A percentile compares a stretch with the other conserved stretches of the same genome.
phyloP scores from a whole-genome alignment of 2,888 invertebrate genomes.

The Camptogramma bilineatum region DNA sequence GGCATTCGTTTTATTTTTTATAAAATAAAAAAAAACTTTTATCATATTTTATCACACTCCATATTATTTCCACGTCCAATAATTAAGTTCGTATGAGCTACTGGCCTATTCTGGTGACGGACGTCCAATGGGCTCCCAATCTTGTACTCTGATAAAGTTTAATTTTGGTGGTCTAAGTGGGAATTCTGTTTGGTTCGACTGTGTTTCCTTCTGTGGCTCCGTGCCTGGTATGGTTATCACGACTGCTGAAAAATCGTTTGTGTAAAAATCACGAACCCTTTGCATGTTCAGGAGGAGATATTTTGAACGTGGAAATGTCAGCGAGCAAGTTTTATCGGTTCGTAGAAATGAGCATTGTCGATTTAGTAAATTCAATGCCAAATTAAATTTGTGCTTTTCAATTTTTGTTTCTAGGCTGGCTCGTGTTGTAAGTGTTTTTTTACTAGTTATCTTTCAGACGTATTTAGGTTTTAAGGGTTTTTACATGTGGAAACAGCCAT shows the following conservation, averaged over 20 bases:
- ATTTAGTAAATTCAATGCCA: conserved; percentile 32
- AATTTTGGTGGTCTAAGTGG: conserved; percentile 3
- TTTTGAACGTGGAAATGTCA: conserved; percentile 50
- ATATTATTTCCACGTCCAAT: no score
- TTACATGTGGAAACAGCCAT: no score
- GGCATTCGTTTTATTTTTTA: no score
- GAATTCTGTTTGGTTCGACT: not conserved
- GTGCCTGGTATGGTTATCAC: conserved; percentile 65
- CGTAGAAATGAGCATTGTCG: conserved; percentile 46
- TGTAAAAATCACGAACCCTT: conserved; percentile 67
- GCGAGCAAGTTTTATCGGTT: conserved; percentile 49
- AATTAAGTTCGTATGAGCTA: no score
- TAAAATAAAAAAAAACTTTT: no score
- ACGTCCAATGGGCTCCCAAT: no score
- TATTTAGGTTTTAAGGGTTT: no score
- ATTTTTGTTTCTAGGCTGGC: not conserved
- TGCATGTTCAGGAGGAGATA: conserved; percentile 52
- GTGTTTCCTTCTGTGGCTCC: conserved; percentile 16
- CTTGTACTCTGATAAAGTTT: not conserved
- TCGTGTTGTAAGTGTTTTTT: not conserved
- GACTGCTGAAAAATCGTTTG: conserved; percentile 62
- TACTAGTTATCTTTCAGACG: no score
- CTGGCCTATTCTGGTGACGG: no score
- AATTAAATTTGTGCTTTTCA: conserved; percentile 11
- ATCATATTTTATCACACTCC: no score